Evolutionary conservation across 2,888 invertebrate species (phyloP).

Genomic region (Neoscelio sp.): DNA sequence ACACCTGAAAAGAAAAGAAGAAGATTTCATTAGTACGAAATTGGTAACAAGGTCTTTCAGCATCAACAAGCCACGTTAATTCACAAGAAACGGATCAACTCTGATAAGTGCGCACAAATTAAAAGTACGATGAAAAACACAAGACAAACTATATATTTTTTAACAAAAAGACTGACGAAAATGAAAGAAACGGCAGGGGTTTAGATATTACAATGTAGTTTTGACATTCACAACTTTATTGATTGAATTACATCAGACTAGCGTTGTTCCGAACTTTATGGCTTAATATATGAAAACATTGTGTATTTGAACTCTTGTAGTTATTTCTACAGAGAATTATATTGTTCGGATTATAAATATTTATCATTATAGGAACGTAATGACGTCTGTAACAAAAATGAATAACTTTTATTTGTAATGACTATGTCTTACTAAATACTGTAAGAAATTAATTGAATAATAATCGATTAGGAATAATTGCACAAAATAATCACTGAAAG

Average conservation of each 20-base stretch:
- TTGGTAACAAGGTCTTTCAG: background rate
- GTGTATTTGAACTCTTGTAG: too few species aligned
- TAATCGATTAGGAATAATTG: background rate
- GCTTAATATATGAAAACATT: too few species aligned
- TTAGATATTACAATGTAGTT: constrained; percentile 4
- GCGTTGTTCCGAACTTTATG: constrained; percentile 2
- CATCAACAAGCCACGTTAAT: background rate
- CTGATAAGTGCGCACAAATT: too few species aligned
- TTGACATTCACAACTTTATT: constrained; percentile 54
- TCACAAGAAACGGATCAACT: constrained; percentile 35
- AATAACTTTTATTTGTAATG: too few species aligned
- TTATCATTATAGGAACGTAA: constrained; percentile 44
- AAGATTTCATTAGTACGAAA: constrained; percentile 12
- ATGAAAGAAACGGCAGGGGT: background rate
- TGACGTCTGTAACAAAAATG: too few species aligned
- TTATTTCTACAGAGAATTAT: constrained; percentile 29
- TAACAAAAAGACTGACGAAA: constrained; percentile 6
- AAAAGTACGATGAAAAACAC: constrained; percentile 21
- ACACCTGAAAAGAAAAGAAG: constrained; percentile 52
- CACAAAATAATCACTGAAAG: constrained; percentile 6
- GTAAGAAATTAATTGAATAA: constrained; percentile 4
- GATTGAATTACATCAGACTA: constrained; percentile 54
- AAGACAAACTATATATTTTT: constrained; percentile 11
- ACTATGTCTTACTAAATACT: constrained; percentile 11
- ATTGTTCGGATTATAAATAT: constrained; percentile 21